Evolutionary conservation across 1,140 invertebrate genomes (phyloP).

Genomic region (honey bee (Apis mellifera)): Amel_HAv3.1 CM009934.2:3699001-3699500

Average conservation of each 20-base stretch:
- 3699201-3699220: background rate
- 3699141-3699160: background rate
- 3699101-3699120: background rate
- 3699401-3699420: background rate
- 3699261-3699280: no score
- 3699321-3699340: background rate
- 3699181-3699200: background rate
- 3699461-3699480: slow-evolving; percentile 4
- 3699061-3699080: background rate
- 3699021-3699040: background rate
- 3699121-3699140: background rate
- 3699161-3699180: background rate
- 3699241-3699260: background rate
- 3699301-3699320: background rate
- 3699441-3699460: background rate
- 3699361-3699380: background rate
- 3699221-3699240: slow-evolving; percentile 26
- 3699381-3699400: background rate
- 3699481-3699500: background rate
- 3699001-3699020: background rate
- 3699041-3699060: background rate
- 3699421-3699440: background rate
- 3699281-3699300: background rate
- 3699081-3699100: background rate
- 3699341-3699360: background rate